Evolutionary conservation across 2,797 vertebrate species (phyloP), one percentile per base, ranked within the genome.

Genomic region (Spatula clypeata): DNA sequence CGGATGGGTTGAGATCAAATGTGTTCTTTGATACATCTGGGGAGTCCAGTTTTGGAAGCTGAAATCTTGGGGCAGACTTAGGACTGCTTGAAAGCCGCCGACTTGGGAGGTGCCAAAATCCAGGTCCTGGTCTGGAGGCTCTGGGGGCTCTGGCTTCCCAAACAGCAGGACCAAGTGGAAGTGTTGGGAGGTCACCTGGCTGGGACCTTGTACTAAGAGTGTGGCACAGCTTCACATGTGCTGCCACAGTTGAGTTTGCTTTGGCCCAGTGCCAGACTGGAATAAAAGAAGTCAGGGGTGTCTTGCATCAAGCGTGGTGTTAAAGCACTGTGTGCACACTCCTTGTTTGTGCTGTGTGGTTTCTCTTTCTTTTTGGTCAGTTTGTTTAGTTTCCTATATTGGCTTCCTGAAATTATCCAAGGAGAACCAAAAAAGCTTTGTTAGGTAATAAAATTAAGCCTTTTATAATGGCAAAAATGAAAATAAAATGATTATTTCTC

Each of bases 1-100:
- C 40, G 49, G 49, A 79, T 62, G 13, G 77, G 49, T 96, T 88
- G 67, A 84, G 75, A 80, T 70, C 62, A 84, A 45, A 80, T 95
- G 76, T 96, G 72, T 15, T 89, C 21, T 53, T 86, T 79, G 44
- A 94, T 38, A 2, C 11, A 21, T 55, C 89, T 4, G 1, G 27
- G 45, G 36, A 62, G 54, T 42, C 85, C 73, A 16, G 75, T 79
- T 86, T 90, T 23, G 17, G 86, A 95, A 96, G 61, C 55, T 71
- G 45, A 79, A n/a, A n/a, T 65, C 47, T 79, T 65, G 67, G 40
- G 13, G 45, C 23, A 34, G 81, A n/a, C 23, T 64, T 20, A 62
- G 75, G 24, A 44, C 29, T 71, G 38, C 45, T 15, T 83, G 69
- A 54, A 73, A 82, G 26, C 76, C 77, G 17, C 31, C 38, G 32